Evolutionary conservation across 2,113 vertebrate species (phyloP).

Genomic region (Atherinomorus stipes): DNA sequence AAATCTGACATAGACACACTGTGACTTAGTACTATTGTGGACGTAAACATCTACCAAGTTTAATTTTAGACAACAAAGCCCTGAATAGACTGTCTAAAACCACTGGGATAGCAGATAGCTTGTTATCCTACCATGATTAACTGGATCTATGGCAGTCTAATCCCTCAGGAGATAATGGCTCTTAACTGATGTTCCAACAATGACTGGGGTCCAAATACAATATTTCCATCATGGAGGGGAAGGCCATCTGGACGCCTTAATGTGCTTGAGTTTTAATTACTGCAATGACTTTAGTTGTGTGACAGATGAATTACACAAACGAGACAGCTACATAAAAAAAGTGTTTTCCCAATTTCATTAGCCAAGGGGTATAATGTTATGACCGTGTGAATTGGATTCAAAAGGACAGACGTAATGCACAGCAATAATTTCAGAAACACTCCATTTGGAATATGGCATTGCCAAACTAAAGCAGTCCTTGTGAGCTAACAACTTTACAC

Average conservation of each 20-base stretch:
- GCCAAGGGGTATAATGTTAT: constrained; percentile 55
- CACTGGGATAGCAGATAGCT: constrained; percentile 52
- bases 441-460: constrained; percentile 53
- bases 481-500: constrained; percentile 35
- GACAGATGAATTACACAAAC: constrained; percentile 70
- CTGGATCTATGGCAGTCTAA: constrained; percentile 72
- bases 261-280: constrained; percentile 71
- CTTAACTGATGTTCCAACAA: constrained; percentile 75
- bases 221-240: constrained; percentile 60
- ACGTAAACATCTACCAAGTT: constrained; percentile 38
- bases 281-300: constrained; percentile 69
- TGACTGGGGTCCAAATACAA: constrained; percentile 70
- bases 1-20: constrained; percentile 17
- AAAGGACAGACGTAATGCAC: constrained; percentile 43
- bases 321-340: constrained; percentile 58
- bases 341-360: constrained; percentile 60
- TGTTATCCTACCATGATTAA: constrained; percentile 74
- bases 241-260: constrained; percentile 75
- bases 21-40: constrained; percentile 18
- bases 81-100: constrained; percentile 32
- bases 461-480: constrained; percentile 52
- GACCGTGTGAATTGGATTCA: constrained; percentile 56
- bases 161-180: constrained; percentile 76
- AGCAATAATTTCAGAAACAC: constrained; percentile 52
- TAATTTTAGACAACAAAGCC: constrained; percentile 59